phyloP scores from a whole-genome alignment of 2,888 invertebrate genomes.

The Papilio elwesi region DNA sequence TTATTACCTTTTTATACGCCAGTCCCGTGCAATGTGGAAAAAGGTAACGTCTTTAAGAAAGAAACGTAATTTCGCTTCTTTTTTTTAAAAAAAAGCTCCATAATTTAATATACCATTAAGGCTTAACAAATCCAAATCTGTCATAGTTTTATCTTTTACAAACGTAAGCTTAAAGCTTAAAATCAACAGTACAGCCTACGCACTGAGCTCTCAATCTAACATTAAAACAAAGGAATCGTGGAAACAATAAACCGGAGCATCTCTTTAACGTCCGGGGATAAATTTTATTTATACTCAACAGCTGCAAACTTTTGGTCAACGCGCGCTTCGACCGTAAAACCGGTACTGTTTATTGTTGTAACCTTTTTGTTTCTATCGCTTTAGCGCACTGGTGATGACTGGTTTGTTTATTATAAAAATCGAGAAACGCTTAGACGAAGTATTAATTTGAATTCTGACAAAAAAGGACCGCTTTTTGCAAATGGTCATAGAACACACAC shows the following conservation, averaged over 20 bases:
- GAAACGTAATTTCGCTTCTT: no score
- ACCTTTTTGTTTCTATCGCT: slow-evolving; percentile 73
- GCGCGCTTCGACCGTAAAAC: slow-evolving; percentile 60
- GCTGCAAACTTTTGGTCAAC: slow-evolving; percentile 85
- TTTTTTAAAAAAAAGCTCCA: not conserved
- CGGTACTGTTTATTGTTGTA: slow-evolving; percentile 68
- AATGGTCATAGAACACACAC: slow-evolving; percentile 59
- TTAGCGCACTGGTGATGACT: slow-evolving; percentile 45
- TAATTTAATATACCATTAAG: not conserved
- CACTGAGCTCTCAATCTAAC: slow-evolving; percentile 38
- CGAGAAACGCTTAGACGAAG: slow-evolving; percentile 50
- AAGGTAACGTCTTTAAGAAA: no score
- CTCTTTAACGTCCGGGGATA: slow-evolving; percentile 79
- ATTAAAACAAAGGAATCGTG: slow-evolving; percentile 46
- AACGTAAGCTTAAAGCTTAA: not conserved
- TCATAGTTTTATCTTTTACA: not conserved
- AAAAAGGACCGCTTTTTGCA: slow-evolving; percentile 26
- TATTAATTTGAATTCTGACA: slow-evolving; percentile 31
- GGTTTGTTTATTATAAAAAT: slow-evolving; percentile 61
- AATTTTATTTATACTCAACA: slow-evolving; percentile 82
- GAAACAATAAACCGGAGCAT: slow-evolving; percentile 75
- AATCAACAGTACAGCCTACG: slow-evolving; percentile 14
- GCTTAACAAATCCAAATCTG: no score
- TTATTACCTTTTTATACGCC: no score
- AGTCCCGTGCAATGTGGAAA: no score